phyloP scores from a whole-genome alignment of 1,140 invertebrate species.

The Heliconius melpomene region DNA sequence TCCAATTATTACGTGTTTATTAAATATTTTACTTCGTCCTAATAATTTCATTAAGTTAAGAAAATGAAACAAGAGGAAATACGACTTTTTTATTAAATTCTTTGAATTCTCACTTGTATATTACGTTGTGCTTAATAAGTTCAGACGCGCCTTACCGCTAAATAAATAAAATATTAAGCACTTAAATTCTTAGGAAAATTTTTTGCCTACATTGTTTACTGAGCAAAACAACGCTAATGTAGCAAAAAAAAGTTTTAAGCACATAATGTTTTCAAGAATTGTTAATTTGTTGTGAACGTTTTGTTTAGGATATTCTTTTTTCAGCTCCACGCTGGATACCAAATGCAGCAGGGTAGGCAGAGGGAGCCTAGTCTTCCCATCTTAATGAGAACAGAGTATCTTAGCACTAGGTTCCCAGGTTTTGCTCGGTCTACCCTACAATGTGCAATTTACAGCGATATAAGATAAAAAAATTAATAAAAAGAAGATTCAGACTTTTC shows the following conservation, averaged over 20 bases:
- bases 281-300: background rate
- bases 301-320: background rate
- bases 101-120: background rate
- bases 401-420: no score
- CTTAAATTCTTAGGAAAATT: slow-evolving; percentile 3
- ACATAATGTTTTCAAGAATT: background rate
- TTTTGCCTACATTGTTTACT: background rate
- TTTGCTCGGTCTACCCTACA: no score
- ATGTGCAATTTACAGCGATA: no score
- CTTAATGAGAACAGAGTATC: no score
- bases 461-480: no score
- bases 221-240: background rate
- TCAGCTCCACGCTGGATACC: no score
- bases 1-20: background rate
- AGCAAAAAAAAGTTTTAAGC: background rate
- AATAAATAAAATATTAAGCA: slow-evolving; percentile 14
- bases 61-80: background rate
- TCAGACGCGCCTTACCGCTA: slow-evolving; percentile 8
- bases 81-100: background rate
- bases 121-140: background rate
- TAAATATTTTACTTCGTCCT: background rate
- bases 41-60: background rate
- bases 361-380: no score
- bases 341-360: no score
- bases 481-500: no score